These are phyloP conservation scores for Pipistrellus pipistrellus DNA, from an alignment of 2,797 vertebrate genomes.

Conservation along the genomic window DNA sequence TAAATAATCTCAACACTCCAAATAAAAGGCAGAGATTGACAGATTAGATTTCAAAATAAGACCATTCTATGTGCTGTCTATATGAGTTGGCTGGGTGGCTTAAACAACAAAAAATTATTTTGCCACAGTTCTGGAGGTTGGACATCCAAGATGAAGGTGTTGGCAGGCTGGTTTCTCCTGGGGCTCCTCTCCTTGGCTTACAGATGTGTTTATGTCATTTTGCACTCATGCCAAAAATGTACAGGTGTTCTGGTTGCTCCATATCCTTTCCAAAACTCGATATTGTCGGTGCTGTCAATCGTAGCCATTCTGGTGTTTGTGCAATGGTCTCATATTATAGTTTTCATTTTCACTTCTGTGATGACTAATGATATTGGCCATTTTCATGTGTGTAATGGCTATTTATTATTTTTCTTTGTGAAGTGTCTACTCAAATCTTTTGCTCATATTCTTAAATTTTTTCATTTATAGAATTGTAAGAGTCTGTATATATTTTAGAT, in stretches of 20 bases:
- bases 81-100: neutral
- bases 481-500: neutral
- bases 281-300: neutral
- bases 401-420: constrained; percentile 15
- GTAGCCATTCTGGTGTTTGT: neutral
- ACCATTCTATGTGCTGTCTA: neutral
- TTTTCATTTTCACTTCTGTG: neutral
- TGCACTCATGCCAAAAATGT: neutral
- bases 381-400: neutral
- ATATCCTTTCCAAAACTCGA: neutral
- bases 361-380: neutral
- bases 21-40: neutral
- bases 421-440: neutral
- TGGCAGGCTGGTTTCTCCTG: neutral
- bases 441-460: neutral
- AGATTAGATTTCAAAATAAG: neutral
- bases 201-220: neutral
- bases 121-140: neutral
- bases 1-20: neutral
- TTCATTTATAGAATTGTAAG: neutral
- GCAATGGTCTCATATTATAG: neutral
- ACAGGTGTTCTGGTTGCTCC: neutral
- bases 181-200: neutral
- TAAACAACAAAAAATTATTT: neutral
- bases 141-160: neutral